These are phyloP conservation scores for Nasonia giraulti DNA, from an alignment of 1,140 invertebrate genomes.

Conservation along the genomic window DNA sequence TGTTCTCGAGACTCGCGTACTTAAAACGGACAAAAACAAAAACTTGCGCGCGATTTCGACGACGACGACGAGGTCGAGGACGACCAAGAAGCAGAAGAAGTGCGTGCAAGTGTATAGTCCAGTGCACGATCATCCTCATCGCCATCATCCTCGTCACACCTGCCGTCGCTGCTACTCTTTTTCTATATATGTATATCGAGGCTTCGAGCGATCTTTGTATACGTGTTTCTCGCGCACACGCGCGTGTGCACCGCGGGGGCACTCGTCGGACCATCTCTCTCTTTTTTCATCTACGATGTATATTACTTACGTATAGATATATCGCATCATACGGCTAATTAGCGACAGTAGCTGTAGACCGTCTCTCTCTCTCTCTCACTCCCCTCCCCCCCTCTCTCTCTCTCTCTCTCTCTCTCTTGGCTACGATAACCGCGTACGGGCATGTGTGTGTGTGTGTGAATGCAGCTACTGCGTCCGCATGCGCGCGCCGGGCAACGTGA, in stretches of 20 bases:
- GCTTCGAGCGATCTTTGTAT: neutral
- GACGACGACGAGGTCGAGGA: neutral
- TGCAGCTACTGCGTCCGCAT: neutral
- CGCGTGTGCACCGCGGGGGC: too few relatives aligned
- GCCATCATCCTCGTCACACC: neutral
- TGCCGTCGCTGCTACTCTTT: neutral
- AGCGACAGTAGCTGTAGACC: constrained; percentile 4
- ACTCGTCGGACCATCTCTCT: neutral
- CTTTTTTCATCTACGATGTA: constrained; percentile 7
- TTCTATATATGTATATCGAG: neutral
- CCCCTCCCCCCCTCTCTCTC: too few relatives aligned
- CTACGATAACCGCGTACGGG: neutral
- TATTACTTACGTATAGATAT: neutral
- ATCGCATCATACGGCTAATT: constrained; percentile 8
- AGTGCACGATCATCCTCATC: neutral
- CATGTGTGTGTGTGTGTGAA: neutral
- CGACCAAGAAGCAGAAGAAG: neutral
- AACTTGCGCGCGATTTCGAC: neutral
- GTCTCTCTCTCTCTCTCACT: neutral
- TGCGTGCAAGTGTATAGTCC: neutral
- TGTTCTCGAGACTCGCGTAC: neutral
- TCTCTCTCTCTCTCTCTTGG: neutral
- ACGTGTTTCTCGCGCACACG: too few relatives aligned
- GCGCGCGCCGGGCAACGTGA: neutral
- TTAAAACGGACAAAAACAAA: neutral